Evolutionary conservation across 2,113 vertebrate genomes (phyloP).

Genomic region (Hystrix brachyura): DNA sequence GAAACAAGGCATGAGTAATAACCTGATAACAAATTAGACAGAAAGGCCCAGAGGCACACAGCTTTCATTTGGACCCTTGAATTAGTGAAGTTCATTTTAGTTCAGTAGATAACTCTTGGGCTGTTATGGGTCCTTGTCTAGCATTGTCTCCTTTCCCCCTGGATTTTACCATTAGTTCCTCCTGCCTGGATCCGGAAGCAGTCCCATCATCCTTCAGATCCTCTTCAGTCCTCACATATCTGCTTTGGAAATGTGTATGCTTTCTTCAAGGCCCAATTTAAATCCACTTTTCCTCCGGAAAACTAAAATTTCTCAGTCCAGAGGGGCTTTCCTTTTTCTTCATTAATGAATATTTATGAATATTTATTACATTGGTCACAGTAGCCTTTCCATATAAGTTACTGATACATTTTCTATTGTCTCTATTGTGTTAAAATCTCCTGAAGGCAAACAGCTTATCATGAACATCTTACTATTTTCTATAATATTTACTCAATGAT

Average conservation of each 20-base stretch:
- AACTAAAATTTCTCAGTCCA: not conserved
- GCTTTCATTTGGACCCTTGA: not conserved
- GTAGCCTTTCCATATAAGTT: not conserved
- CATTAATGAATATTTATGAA: not conserved
- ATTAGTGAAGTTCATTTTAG: not conserved
- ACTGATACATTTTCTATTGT: constrained; percentile 8
- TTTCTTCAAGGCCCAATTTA: constrained; percentile 28
- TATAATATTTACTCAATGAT: not conserved
- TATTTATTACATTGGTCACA: not conserved
- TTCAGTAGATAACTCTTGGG: not conserved
- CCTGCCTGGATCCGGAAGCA: not conserved
- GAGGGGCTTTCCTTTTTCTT: not conserved
- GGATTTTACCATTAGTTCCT: not conserved
- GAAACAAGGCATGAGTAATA: constrained; percentile 74
- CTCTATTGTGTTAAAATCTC: constrained; percentile 4
- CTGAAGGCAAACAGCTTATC: not conserved
- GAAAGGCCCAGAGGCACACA: constrained; percentile 65
- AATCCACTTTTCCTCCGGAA: constrained; percentile 22
- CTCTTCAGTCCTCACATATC: no score
- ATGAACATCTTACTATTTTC: not conserved
- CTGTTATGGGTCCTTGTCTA: not conserved
- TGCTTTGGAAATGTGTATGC: not conserved
- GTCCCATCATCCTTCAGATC: fast-evolving
- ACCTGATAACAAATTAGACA: constrained; percentile 61
- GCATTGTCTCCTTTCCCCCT: not conserved